Evolutionary conservation across 2,888 invertebrate species (phyloP).

Genomic region (Phengaris arion): DNA sequence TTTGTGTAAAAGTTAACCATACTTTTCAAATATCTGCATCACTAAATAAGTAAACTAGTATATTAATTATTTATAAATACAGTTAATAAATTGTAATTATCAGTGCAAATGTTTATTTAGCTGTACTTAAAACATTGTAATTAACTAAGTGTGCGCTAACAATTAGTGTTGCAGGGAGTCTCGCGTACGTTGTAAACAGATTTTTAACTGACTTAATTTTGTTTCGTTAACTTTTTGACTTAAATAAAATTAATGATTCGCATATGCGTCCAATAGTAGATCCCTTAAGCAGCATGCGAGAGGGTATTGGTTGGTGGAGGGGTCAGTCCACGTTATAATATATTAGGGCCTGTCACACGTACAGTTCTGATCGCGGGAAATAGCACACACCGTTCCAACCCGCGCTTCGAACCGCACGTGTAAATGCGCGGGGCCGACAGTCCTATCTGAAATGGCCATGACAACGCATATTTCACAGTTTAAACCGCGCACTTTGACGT

Average conservation of each 20-base stretch:
- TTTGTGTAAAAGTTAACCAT: neutral
- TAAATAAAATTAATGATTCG: neutral
- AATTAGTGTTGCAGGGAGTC: neutral
- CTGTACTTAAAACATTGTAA: conserved; percentile 19
- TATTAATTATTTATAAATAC: neutral
- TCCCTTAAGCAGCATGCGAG: too few relatives aligned
- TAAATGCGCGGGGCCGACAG: too few relatives aligned
- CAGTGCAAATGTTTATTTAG: neutral
- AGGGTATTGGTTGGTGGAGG: too few relatives aligned
- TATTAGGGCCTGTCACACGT: too few relatives aligned
- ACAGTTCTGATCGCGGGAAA: too few relatives aligned
- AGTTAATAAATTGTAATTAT: conserved; percentile 8
- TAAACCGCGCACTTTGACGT: too few relatives aligned
- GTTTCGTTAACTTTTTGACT: neutral
- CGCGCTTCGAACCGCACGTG: too few relatives aligned
- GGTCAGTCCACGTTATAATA: too few relatives aligned
- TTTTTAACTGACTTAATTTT: neutral
- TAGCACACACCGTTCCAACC: too few relatives aligned
- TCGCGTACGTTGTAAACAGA: neutral
- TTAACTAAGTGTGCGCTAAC: conserved; percentile 20
- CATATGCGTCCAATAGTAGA: too few relatives aligned
- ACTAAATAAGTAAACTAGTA: neutral
- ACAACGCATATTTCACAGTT: too few relatives aligned
- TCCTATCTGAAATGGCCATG: too few relatives aligned
- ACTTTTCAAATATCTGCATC: neutral